phyloP scores from a whole-genome alignment of 2,797 vertebrate species.

The Pangasius sanitwongsei region DNA sequence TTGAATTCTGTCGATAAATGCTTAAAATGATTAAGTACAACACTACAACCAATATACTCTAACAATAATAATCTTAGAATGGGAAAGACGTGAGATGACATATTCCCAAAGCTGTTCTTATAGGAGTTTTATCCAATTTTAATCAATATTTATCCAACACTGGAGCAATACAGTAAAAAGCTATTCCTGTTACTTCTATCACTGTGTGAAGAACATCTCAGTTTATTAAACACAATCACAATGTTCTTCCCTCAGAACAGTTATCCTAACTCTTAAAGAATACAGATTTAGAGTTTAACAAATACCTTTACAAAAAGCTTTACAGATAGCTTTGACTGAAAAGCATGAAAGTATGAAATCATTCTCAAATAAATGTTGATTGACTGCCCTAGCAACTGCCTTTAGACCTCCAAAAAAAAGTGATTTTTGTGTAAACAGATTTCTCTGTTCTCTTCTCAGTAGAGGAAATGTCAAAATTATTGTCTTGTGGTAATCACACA shows the following conservation, averaged over 20 bases:
- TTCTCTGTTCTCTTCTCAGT: not conserved
- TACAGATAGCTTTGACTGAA: not conserved
- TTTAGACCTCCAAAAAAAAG: not conserved
- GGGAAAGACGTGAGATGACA: not conserved
- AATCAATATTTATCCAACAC: not conserved
- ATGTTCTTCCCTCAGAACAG: not conserved
- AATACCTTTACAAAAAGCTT: not conserved
- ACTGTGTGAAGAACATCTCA: not conserved
- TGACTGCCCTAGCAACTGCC: not conserved
- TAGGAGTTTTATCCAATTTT: not conserved
- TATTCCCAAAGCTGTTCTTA: not conserved
- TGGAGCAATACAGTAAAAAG: not conserved
- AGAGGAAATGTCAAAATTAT: not conserved
- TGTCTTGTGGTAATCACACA: not conserved
- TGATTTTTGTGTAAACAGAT: not conserved
- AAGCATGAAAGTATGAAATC: not conserved
- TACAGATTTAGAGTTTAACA: not conserved
- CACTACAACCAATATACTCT: no score
- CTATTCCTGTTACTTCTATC: not conserved
- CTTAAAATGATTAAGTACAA: not conserved
- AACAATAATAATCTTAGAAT: not conserved
- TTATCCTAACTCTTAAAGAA: not conserved
- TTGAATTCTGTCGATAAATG: not conserved
- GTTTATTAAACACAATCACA: not conserved
- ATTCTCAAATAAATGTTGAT: not conserved